A percentile compares a stretch with the other conserved stretches of the same genome.
These are phyloP conservation scores for Napeogenes sylphis DNA, from an alignment of 2,888 invertebrate genomes.

Conservation along the genomic window DNA sequence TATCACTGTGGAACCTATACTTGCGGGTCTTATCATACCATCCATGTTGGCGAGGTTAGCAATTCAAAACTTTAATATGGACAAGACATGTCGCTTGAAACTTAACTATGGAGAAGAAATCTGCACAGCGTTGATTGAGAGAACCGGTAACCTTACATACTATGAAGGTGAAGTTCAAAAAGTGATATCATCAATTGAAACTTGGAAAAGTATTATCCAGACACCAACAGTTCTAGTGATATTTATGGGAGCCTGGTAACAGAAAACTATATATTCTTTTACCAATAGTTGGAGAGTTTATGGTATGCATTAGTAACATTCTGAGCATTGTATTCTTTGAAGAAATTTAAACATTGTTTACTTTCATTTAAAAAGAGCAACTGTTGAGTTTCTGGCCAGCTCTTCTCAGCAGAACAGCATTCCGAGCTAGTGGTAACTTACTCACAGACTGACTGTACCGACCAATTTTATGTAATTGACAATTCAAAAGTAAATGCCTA, in stretches of 20 bases:
- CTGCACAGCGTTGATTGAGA: conserved; percentile 56
- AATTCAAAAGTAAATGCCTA: no score
- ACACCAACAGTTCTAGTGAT: conserved; percentile 76
- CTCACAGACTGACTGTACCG: no score
- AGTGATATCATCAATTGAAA: conserved; percentile 72
- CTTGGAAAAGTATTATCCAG: conserved; percentile 77
- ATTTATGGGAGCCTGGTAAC: conserved; percentile 78
- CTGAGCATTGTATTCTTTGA: conserved; percentile 75
- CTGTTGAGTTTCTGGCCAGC: conserved; percentile 75
- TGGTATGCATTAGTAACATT: conserved; percentile 68
- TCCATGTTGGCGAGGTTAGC: conserved; percentile 82
- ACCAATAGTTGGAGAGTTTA: conserved; percentile 74
- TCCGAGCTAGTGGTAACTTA: no score
- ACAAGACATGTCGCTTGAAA: conserved; percentile 65
- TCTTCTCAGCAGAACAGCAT: conserved; percentile 69
- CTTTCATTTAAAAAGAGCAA: no score
- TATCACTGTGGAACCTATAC: conserved; percentile 84
- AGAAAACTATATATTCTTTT: conserved; percentile 77
- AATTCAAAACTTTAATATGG: conserved; percentile 69
- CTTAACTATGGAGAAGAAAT: conserved; percentile 52
- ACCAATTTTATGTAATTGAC: no score
- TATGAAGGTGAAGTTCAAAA: conserved; percentile 80
- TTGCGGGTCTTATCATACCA: conserved; percentile 82
- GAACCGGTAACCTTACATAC: conserved; percentile 71
- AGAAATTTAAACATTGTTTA: no score